A percentile compares a stretch with the other conserved stretches of the same genome.
These are phyloP conservation scores for Typhlichthys eigenmanni DNA, from an alignment of 2,797 vertebrate genomes.

Conservation along the genomic window DNA sequence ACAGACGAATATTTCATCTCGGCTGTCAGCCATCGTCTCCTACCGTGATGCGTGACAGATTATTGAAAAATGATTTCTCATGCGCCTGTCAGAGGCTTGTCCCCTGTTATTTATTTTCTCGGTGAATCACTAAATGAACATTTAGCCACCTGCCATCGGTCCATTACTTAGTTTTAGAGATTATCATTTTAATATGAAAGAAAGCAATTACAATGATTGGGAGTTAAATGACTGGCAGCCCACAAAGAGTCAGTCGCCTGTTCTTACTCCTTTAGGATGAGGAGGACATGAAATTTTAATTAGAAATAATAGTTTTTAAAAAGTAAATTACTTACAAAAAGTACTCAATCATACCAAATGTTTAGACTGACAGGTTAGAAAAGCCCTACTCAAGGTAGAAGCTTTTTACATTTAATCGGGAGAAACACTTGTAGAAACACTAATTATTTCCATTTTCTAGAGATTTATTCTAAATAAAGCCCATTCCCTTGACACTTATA, in stretches of 20 bases:
- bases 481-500: slow-evolving; percentile 16
- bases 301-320: slow-evolving; percentile 20
- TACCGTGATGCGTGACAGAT: slow-evolving; percentile 65
- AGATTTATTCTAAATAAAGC: not conserved
- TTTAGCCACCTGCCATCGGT: slow-evolving; percentile 76
- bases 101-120: slow-evolving; percentile 76
- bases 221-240: slow-evolving; percentile 60
- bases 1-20: slow-evolving; percentile 74
- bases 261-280: slow-evolving; percentile 34
- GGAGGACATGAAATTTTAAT: slow-evolving; percentile 31
- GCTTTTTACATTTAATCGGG: not conserved
- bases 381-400: slow-evolving; percentile 4
- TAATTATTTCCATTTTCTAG: not conserved
- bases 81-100: slow-evolving; percentile 67
- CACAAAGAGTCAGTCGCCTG: slow-evolving; percentile 33
- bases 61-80: slow-evolving; percentile 79
- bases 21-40: slow-evolving; percentile 68
- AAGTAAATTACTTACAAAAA: slow-evolving; percentile 14
- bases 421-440: not conserved
- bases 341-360: slow-evolving; percentile 30
- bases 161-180: slow-evolving; percentile 76
- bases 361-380: slow-evolving; percentile 13
- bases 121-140: slow-evolving; percentile 75
- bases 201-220: slow-evolving; percentile 74
- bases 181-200: slow-evolving; percentile 72